These are phyloP conservation scores for Sclerurus mexicanus DNA, from an alignment of 2,113 vertebrate genomes.

Conservation along the genomic window DNA sequence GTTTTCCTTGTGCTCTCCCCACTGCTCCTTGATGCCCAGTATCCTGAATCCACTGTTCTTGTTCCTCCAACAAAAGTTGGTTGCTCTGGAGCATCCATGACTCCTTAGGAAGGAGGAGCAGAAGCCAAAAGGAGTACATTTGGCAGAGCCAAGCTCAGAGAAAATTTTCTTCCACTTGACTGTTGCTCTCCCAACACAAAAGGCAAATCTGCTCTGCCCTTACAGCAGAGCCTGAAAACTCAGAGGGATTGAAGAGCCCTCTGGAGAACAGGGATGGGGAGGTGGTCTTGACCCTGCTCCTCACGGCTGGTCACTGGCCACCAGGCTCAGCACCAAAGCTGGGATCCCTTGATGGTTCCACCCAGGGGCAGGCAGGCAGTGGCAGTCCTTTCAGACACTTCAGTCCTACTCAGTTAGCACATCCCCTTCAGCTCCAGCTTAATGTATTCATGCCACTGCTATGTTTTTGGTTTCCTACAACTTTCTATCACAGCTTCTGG, in stretches of 20 bases:
- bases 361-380: not conserved
- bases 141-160: not conserved
- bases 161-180: not conserved
- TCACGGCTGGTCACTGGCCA: fast-evolving
- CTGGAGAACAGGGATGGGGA: not conserved
- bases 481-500: not conserved
- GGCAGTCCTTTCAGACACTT: not conserved
- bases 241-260: not conserved
- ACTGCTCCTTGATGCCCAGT: not conserved
- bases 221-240: fast-evolving
- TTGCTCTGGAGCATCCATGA: fast-evolving
- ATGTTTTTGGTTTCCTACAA: not conserved
- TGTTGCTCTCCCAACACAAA: not conserved
- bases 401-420: not conserved
- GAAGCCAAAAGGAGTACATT: not conserved
- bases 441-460: not conserved
- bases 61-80: not conserved
- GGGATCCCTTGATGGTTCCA: not conserved
- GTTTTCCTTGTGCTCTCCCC: not conserved
- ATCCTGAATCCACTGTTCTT: not conserved
- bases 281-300: not conserved
- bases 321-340: not conserved
- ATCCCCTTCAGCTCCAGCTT: not conserved
- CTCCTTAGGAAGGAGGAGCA: not conserved
- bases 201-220: not conserved